Conservation (phyloP, 2,797 vertebrate genomes). For the Tenualosa ilisha region DNA sequence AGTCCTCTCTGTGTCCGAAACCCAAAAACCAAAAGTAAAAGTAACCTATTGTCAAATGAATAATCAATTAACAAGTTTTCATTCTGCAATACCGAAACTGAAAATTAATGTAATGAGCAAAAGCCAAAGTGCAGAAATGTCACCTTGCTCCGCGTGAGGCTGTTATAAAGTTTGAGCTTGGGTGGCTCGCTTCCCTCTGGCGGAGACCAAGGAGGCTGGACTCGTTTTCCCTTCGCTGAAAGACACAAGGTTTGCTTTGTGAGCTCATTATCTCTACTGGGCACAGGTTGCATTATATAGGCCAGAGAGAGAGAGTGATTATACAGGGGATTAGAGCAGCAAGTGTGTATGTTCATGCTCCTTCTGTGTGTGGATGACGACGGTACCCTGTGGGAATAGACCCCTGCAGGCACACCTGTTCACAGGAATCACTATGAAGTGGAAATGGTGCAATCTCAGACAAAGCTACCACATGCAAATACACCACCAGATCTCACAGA, state of each 20-base stretch:
- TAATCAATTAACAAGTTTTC: background rate
- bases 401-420: conserved; percentile 7
- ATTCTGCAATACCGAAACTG: background rate
- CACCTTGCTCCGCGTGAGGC: conserved; percentile 92
- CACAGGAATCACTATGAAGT: background rate
- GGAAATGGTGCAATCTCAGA: conserved; percentile 1
- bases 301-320: background rate
- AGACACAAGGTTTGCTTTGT: background rate
- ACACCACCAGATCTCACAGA: background rate
- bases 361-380: background rate
- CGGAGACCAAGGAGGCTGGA: conserved; percentile 84
- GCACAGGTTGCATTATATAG: background rate
- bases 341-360: background rate
- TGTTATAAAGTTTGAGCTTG: conserved; percentile 90
- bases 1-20: too few relatives aligned
- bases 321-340: background rate
- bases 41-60: too few relatives aligned
- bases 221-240: conserved; percentile 82
- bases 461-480: background rate
- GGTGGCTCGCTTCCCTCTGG: conserved; percentile 79
- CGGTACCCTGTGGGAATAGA: background rate
- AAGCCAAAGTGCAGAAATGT: background rate
- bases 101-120: background rate
- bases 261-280: background rate
- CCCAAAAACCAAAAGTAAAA: too few relatives aligned